Evolutionary conservation across 2,797 vertebrate species (phyloP).

Genomic region (Rhadinocentrus ornatus): DNA sequence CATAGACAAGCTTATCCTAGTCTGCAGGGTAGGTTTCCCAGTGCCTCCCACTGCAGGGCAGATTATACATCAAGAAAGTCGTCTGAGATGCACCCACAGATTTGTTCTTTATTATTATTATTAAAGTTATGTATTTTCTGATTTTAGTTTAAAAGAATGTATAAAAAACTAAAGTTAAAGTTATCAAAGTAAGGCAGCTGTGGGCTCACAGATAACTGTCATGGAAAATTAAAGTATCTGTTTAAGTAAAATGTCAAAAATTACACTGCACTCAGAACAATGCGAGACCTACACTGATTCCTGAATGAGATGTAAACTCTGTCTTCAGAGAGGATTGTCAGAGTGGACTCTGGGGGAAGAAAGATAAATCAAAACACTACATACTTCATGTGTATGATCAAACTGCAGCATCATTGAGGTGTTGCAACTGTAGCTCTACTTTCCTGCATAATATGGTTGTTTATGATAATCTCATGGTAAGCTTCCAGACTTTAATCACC

Average conservation of each 20-base stretch:
- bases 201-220: conserved; percentile 12
- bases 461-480: conserved; percentile 60
- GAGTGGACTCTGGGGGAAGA: conserved; percentile 7
- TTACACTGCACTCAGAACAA: conserved; percentile 4
- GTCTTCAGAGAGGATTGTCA: conserved; percentile 22
- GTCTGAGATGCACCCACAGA: no score
- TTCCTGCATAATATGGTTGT: conserved; percentile 59
- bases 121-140: no score
- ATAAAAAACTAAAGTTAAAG: no score
- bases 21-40: no score
- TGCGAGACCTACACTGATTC: no score
- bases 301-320: neutral
- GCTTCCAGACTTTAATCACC: conserved; percentile 36
- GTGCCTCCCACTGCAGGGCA: no score
- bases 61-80: no score
- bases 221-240: neutral
- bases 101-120: no score
- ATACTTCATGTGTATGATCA: conserved; percentile 21
- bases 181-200: conserved; percentile 42
- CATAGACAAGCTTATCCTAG: no score
- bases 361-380: conserved; percentile 26
- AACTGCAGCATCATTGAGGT: conserved; percentile 26
- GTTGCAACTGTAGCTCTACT: conserved; percentile 34
- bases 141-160: no score
- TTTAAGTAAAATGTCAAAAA: conserved; percentile 3